phyloP scores from a whole-genome alignment of 2,113 vertebrate genomes.

The Noturus placidus region DNA sequence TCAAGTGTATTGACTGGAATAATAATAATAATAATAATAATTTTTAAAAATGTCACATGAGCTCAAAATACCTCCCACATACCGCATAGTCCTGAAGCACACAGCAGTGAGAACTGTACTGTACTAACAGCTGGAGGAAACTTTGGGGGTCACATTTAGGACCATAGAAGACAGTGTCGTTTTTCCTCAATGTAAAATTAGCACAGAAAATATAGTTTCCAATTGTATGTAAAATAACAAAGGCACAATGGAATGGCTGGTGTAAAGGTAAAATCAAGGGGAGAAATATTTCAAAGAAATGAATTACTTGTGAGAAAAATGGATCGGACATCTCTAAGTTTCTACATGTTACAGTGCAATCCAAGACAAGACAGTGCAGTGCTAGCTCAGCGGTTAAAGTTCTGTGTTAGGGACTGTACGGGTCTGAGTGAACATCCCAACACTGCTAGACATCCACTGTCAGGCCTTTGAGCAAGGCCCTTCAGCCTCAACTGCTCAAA shows the following conservation, averaged over 20 bases:
- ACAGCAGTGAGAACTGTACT: neutral
- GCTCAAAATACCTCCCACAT: neutral
- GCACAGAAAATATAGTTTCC: neutral
- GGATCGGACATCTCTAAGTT: constrained; percentile 28
- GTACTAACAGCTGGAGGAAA: neutral
- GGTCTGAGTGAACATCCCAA: neutral
- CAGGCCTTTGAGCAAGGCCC: neutral
- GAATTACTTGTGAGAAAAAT: neutral
- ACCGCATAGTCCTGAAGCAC: neutral
- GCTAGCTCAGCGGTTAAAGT: neutral
- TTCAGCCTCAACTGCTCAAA: neutral
- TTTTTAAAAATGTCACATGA: neutral
- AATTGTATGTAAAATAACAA: constrained; percentile 35
- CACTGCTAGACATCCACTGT: neutral
- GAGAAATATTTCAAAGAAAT: neutral
- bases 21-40: constrained; percentile 42
- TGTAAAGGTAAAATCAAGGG: constrained; percentile 1
- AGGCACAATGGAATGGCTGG: constrained; percentile 66
- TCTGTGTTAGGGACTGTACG: neutral
- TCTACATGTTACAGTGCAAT: constrained; percentile 60
- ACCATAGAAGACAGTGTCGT: neutral
- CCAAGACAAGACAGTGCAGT: constrained; percentile 31
- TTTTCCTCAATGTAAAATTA: neutral
- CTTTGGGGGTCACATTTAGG: neutral
- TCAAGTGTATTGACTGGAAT: constrained; percentile 52